Evolutionary conservation across 2,888 invertebrate genomes (phyloP).

Genomic region (Hartigia nigra): DNA sequence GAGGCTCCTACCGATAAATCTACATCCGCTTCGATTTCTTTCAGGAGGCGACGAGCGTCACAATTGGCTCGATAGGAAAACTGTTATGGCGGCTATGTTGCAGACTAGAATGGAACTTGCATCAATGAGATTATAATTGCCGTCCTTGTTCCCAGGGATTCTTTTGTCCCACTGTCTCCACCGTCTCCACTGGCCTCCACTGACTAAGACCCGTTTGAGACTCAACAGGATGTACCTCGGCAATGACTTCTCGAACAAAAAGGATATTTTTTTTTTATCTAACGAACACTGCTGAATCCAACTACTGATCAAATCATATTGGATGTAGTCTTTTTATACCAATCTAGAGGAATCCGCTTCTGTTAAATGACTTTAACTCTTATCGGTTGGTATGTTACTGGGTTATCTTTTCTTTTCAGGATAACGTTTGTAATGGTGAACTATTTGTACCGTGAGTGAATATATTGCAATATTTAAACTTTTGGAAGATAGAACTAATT

Average conservation of each 20-base stretch:
- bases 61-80: background rate
- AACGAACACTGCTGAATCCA: background rate
- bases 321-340: background rate
- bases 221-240: background rate
- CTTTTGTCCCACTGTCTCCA: background rate
- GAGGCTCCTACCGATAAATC: background rate
- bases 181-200: too few species aligned
- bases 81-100: background rate
- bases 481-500: background rate
- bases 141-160: background rate
- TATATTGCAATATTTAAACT: background rate
- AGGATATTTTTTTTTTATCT: background rate
- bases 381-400: background rate
- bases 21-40: background rate
- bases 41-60: background rate
- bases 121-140: background rate
- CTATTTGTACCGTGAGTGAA: background rate
- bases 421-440: background rate
- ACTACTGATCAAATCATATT: background rate
- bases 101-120: background rate
- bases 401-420: background rate
- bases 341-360: background rate
- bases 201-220: background rate
- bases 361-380: background rate
- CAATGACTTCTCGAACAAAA: background rate